A percentile compares a stretch with the other conserved stretches of the same genome.
These are phyloP conservation scores for Glandiceps talaboti DNA, from an alignment of 53 echinoderm and acorn worm genomes.

Conservation along the genomic window DNA sequence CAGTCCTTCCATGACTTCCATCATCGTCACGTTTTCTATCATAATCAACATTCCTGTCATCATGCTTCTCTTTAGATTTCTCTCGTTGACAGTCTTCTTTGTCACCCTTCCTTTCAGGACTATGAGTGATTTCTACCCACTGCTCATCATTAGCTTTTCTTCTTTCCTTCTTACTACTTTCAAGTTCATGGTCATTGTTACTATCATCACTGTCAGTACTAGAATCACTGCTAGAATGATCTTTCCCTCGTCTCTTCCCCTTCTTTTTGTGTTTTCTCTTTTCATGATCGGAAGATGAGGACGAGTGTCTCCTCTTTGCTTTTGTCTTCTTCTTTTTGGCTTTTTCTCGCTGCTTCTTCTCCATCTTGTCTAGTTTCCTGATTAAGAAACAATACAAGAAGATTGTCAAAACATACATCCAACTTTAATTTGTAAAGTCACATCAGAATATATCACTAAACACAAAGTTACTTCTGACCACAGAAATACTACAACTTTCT, in stretches of 20 bases:
- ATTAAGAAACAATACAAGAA: too few species aligned
- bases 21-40: constrained; percentile 5
- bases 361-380: constrained; percentile 81
- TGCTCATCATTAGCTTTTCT: neutral
- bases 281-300: constrained; percentile 11
- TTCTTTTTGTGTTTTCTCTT: constrained; percentile 4
- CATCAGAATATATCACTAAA: too few species aligned
- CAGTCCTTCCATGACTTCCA: neutral
- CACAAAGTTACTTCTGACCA: too few species aligned
- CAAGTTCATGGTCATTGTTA: constrained; percentile 6
- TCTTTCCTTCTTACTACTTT: constrained; percentile 7
- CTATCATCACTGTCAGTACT: neutral
- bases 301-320: constrained; percentile 6
- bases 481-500: too few species aligned
- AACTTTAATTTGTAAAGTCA: too few species aligned
- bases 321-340: constrained; percentile 21
- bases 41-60: constrained; percentile 6
- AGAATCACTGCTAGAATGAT: constrained; percentile 8
- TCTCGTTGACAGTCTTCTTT: neutral
- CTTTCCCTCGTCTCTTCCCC: constrained; percentile 13
- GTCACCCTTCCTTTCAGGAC: neutral
- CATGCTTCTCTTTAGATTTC: neutral
- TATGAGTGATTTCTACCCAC: neutral
- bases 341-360: constrained; percentile 35
- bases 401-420: too few species aligned